Percentiles rank a stretch among this genome's conserved stretches.
Conservation (phyloP, 2,888 invertebrate species). For the Pediacus dermestoides region DNA sequence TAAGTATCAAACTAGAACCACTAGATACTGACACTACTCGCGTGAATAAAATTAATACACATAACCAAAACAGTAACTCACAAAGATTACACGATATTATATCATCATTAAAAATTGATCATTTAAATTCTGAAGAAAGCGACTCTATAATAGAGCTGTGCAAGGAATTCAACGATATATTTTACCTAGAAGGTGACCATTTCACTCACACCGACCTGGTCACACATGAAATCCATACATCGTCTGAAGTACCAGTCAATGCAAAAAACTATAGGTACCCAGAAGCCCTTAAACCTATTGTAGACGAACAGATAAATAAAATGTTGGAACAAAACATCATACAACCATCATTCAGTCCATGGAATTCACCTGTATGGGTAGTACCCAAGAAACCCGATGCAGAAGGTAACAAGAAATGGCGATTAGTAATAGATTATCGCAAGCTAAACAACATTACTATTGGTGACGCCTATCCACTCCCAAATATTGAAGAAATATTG, state of each 20-base stretch:
- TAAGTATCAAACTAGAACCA: not conserved
- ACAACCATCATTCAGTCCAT: slow-evolving; percentile 17
- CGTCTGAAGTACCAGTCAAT: slow-evolving; percentile 19
- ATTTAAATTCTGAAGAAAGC: slow-evolving; percentile 23
- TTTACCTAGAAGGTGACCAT: slow-evolving; percentile 14
- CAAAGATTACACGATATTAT: slow-evolving; percentile 1
- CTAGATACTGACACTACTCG: not conserved
- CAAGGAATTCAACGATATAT: slow-evolving; percentile 20
- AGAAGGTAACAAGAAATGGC: slow-evolving; percentile 11
- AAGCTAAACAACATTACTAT: slow-evolving; percentile 14
- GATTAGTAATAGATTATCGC: slow-evolving; percentile 14
- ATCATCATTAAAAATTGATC: slow-evolving; percentile 11
- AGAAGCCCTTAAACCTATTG: slow-evolving; percentile 27
- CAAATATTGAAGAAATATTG: slow-evolving; percentile 17
- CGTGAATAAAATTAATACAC: not conserved
- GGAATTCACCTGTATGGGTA: slow-evolving; percentile 24
- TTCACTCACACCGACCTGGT: slow-evolving; percentile 24
- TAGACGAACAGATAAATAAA: slow-evolving; percentile 20
- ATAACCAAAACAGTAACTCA: slow-evolving; percentile 1
- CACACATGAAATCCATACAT: slow-evolving; percentile 20
- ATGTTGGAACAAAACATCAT: slow-evolving; percentile 25
- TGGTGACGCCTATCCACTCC: slow-evolving; percentile 12
- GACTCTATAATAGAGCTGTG: slow-evolving; percentile 13
- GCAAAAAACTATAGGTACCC: slow-evolving; percentile 31
- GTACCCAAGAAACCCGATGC: slow-evolving; percentile 17